Conservation (phyloP, 2,797 vertebrate species). For the Megaceryle alcyon region DNA sequence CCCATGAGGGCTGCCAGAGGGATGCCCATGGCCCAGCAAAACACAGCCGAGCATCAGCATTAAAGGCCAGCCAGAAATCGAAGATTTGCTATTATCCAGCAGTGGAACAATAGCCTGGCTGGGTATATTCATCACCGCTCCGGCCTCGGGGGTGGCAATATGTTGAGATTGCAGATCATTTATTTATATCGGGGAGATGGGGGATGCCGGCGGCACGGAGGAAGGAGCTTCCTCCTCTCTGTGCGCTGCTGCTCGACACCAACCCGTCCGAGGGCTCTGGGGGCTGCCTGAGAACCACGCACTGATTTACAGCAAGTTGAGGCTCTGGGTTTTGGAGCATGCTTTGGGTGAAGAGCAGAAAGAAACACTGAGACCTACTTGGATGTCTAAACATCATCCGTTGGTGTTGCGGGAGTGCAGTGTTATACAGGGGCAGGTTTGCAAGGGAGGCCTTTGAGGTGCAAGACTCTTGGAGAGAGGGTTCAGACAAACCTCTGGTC, state of each 20-base stretch:
- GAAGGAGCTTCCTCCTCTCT: neutral
- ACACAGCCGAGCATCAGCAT: neutral
- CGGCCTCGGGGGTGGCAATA: neutral
- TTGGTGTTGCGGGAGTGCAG: neutral
- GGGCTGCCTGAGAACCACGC: neutral
- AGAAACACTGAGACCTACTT: neutral
- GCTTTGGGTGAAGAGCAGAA: neutral
- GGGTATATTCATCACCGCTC: slow-evolving; percentile 27
- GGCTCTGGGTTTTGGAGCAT: neutral
- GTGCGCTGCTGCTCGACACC: fast-evolving
- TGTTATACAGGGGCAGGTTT: fast-evolving
- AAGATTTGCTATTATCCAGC: slow-evolving; percentile 61
- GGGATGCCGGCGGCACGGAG: neutral
- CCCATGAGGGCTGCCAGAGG: neutral
- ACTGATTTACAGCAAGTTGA: neutral
- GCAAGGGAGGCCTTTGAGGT: neutral
- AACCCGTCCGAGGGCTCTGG: neutral
- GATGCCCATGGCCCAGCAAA: neutral
- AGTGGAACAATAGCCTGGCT: slow-evolving; percentile 9
- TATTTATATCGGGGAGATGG: neutral
- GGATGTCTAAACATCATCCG: neutral
- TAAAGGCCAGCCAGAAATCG: slow-evolving; percentile 5
- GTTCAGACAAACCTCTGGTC: neutral
- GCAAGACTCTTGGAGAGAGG: neutral
- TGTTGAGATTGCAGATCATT: slow-evolving; percentile 11